These are phyloP conservation scores for Palythoa grandis DNA, from an alignment of 92 coral and sea anemone genomes.

Conservation along the genomic window DNA sequence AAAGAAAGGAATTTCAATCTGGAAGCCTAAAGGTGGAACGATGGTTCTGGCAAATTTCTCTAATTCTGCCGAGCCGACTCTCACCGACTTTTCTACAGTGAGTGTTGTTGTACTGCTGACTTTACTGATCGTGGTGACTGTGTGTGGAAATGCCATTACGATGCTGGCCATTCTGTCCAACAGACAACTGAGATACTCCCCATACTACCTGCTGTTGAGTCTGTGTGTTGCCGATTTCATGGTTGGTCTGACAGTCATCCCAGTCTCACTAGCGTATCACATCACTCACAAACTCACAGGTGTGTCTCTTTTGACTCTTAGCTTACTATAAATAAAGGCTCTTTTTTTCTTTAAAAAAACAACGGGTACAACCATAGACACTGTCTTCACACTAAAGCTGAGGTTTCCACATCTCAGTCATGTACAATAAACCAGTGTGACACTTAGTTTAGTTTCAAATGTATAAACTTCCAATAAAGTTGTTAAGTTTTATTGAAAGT, in stretches of 20 bases:
- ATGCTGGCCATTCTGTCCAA: constrained; percentile 18
- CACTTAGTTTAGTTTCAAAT: no score
- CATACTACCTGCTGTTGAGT: constrained; percentile 24
- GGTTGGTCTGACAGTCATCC: constrained; percentile 35
- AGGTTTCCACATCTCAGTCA: no score
- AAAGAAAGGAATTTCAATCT: neutral
- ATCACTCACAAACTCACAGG: constrained; percentile 28
- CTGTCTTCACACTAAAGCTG: no score
- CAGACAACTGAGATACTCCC: constrained; percentile 23
- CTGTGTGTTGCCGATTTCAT: constrained; percentile 32
- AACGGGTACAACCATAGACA: no score
- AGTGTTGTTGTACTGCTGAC: constrained; percentile 13
- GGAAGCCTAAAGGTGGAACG: neutral
- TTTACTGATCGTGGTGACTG: constrained; percentile 6
- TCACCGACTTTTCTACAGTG: constrained; percentile 14
- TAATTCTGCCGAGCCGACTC: neutral
- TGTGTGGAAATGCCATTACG: constrained; percentile 19
- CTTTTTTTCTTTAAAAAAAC: no score
- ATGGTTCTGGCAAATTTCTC: constrained; percentile 18
- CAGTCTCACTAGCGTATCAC: constrained; percentile 22
- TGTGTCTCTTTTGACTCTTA: no score
- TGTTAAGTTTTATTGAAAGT: no score
- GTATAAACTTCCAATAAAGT: no score
- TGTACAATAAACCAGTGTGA: no score
- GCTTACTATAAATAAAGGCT: neutral